Evolutionary conservation across 92 coral and sea anemone genomes (phyloP).

Genomic region (Phymanthus crucifer): DNA sequence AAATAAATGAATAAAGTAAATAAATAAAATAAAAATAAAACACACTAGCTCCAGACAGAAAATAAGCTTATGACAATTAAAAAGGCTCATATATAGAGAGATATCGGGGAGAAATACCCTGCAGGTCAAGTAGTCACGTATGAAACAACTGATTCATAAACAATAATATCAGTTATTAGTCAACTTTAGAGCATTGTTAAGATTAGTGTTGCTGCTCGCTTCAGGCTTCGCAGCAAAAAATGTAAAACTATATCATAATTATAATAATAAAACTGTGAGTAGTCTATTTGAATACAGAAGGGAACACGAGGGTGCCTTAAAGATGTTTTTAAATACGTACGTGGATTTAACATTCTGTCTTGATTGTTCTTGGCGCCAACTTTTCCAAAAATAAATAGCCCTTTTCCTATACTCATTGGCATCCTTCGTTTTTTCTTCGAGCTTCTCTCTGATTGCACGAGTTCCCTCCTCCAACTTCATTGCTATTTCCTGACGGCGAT

Average conservation of each 20-base stretch:
- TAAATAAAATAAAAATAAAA: too few relatives aligned
- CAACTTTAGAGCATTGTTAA: too few relatives aligned
- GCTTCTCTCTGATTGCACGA: constrained; percentile 10
- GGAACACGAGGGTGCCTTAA: not conserved
- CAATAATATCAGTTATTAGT: not conserved
- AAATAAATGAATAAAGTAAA: not conserved
- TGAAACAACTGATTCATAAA: not conserved
- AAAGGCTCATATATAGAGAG: not conserved
- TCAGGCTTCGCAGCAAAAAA: too few relatives aligned
- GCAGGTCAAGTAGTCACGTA: not conserved
- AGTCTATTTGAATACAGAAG: constrained; percentile 1
- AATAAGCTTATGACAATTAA: not conserved
- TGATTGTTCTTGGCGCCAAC: constrained; percentile 17
- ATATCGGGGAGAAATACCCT: not conserved
- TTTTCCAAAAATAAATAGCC: constrained; percentile 18
- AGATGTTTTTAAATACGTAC: not conserved
- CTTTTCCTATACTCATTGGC: constrained; percentile 13
- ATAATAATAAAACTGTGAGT: not conserved
- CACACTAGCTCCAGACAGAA: not conserved
- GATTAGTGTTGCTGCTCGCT: too few relatives aligned
- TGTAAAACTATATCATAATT: not conserved
- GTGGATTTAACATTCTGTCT: constrained; percentile 1
- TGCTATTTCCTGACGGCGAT: constrained; percentile 4
- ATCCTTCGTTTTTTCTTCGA: constrained; percentile 8
- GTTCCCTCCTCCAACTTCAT: constrained; percentile 12